Evolutionary conservation across 2,888 invertebrate genomes (phyloP).

Genomic region (Mythimna pallens): DNA sequence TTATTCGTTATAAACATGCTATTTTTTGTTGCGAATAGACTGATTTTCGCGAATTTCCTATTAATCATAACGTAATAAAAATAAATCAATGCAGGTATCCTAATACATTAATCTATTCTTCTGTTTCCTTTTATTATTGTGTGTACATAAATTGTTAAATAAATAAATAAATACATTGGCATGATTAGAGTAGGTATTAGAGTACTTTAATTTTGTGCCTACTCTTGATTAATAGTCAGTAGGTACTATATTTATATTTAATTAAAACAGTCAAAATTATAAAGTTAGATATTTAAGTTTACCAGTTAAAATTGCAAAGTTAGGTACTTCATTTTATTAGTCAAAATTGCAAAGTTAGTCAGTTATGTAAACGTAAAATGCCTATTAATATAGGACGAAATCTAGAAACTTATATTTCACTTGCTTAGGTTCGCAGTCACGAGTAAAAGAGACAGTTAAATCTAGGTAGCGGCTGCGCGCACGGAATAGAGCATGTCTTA

Average conservation of each 20-base stretch:
- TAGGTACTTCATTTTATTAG: background rate
- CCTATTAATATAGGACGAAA: slow-evolving; percentile 66
- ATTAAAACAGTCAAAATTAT: too few relatives aligned
- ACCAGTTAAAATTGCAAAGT: slow-evolving; percentile 1
- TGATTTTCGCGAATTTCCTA: slow-evolving; percentile 3
- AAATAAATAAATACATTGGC: background rate
- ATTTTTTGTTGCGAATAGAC: slow-evolving; percentile 20
- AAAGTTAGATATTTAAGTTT: background rate
- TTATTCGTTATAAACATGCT: slow-evolving; percentile 39
- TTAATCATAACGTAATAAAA: slow-evolving; percentile 1
- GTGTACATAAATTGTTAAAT: too few relatives aligned
- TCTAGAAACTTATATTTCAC: slow-evolving; percentile 75
- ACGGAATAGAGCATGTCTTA: slow-evolving; percentile 77
- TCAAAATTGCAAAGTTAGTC: slow-evolving; percentile 27
- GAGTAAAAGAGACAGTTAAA: slow-evolving; percentile 83
- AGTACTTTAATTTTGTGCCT: background rate
- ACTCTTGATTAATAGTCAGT: background rate
- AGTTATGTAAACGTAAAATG: slow-evolving; percentile 73
- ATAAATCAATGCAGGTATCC: background rate
- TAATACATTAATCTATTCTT: background rate
- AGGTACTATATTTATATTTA: too few relatives aligned
- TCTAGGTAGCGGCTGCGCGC: slow-evolving; percentile 76
- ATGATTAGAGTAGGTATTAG: background rate
- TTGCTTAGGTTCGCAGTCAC: slow-evolving; percentile 71
- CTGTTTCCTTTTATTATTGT: too few relatives aligned